Base-by-base conservation (phyloP, 1,140 invertebrate species). In the Onthophagus taurus region DNA sequence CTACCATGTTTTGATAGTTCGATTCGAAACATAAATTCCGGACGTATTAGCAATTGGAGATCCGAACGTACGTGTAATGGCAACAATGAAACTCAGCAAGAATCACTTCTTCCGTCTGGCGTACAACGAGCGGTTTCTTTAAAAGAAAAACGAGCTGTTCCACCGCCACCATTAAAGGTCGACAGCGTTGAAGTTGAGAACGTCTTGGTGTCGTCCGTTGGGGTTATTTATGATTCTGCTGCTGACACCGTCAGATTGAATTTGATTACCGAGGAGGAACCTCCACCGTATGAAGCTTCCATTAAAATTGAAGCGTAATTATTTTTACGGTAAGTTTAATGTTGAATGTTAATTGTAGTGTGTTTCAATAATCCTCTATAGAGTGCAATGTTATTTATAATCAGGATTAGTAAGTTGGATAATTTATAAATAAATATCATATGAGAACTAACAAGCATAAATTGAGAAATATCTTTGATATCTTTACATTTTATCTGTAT, bases 31-130 rank as follows among this genome's bases (percentile, higher is more conserved):
- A 64, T 69, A 7, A 70, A 68, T 23, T 48, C 62, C 57, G 49
- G 54, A 58, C 29, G 71, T 43, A 53, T 71, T 44, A 64, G 63
- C 11, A 65, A 63, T 31, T 67, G 64, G 52, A 57, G 65, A 37
- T 77, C 76, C 2, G 80, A 84, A 57, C 72, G 78, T 48, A 77
- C 80, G 7, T 83, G 78, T 59, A 86, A 86, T 58, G 83, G 81
- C 2, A 58, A 54, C 31, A 78, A 81, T 54, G 76, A 81, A 46
- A 85, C 81, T 0, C 70, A 81, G 29, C 80, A 85, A 56, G 81
- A 84, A 53, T 78, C 76, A 8, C 57, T 85, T 20, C 59, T 85
- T 29, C 69, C 71, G 0, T 69, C 68, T 9, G 55, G 53, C 3
- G 52, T 61, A 16, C 55, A 60, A 43, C 42, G 59, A 14, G 56